Conservation (phyloP, 2,113 vertebrate genomes). For the Pavo muticus region DNA sequence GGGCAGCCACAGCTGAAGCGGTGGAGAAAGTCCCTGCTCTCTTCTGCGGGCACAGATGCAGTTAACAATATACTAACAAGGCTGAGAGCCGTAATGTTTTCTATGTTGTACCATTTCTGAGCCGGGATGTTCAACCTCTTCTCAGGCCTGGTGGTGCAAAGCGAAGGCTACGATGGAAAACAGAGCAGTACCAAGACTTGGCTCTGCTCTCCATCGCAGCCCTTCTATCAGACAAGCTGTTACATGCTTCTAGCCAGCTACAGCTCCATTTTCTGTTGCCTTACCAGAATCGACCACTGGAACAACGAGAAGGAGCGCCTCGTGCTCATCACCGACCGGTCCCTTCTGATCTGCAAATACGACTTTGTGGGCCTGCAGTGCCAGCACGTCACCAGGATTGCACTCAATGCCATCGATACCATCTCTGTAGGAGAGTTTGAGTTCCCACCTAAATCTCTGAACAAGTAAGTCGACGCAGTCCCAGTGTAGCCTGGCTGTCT, state of each 20-base stretch:
- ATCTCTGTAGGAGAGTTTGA: conserved; percentile 92
- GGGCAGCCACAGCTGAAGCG: too few species aligned
- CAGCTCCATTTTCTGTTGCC: fast-evolving
- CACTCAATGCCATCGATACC: conserved; percentile 90
- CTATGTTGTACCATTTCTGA: too few species aligned
- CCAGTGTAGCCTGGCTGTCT: fast-evolving
- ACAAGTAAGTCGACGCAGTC: conserved; percentile 81
- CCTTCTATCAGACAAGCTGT: too few species aligned
- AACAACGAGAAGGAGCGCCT: conserved; percentile 96
- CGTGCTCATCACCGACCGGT: conserved; percentile 92
- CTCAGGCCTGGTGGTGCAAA: background rate
- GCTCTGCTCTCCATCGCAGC: background rate
- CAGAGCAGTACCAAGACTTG: fast-evolving
- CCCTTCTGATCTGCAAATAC: conserved; percentile 95
- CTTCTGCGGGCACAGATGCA: fast-evolving
- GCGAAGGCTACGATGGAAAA: background rate
- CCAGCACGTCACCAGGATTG: conserved; percentile 90
- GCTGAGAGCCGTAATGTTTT: too few species aligned
- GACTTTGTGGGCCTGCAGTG: conserved; percentile 96
- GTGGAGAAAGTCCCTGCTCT: too few species aligned
- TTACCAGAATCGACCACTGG: conserved; percentile 93
- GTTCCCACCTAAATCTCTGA: conserved; percentile 95
- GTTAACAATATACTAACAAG: background rate
- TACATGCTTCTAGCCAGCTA: background rate
- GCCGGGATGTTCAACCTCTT: background rate